Conservation (phyloP, 2,797 vertebrate species). For the Sciurus carolinensis region DNA sequence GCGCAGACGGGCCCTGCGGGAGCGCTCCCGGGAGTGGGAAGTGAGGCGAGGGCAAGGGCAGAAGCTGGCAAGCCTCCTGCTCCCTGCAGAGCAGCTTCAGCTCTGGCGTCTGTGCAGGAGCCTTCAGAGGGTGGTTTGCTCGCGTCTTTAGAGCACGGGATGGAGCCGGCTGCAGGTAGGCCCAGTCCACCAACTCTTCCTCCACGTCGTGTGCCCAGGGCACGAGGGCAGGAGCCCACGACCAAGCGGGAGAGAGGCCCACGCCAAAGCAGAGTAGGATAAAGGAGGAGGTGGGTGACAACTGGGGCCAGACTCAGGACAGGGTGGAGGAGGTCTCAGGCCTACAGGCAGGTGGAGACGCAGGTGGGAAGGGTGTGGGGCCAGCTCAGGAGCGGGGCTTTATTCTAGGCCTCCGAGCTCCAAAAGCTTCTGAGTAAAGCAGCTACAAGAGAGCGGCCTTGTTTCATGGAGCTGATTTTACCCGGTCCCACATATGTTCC, state of each 20-base stretch:
- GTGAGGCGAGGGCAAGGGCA: not conserved
- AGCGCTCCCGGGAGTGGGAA: not conserved
- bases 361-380: rapidly evolving
- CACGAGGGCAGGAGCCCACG: not conserved
- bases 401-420: not conserved
- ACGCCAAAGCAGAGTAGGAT: not conserved
- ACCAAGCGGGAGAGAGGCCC: not conserved
- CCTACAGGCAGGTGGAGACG: not conserved
- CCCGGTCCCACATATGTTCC: not conserved
- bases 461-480: not conserved
- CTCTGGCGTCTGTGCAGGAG: not conserved
- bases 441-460: not conserved
- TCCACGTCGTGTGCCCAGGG: not conserved
- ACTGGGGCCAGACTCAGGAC: not conserved
- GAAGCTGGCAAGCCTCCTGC: not conserved
- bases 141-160: not conserved
- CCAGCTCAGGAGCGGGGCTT: too few species aligned
- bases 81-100: not conserved
- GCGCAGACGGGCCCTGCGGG: not conserved
- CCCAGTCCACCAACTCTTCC: not conserved
- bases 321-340: rapidly evolving
- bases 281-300: not conserved
- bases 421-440: not conserved
- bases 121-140: not conserved
- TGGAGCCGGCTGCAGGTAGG: not conserved